A percentile compares a stretch with the other conserved stretches of the same genome.
phyloP scores from a whole-genome alignment of 2,888 invertebrate genomes.

The Physocephala rufipes region DNA sequence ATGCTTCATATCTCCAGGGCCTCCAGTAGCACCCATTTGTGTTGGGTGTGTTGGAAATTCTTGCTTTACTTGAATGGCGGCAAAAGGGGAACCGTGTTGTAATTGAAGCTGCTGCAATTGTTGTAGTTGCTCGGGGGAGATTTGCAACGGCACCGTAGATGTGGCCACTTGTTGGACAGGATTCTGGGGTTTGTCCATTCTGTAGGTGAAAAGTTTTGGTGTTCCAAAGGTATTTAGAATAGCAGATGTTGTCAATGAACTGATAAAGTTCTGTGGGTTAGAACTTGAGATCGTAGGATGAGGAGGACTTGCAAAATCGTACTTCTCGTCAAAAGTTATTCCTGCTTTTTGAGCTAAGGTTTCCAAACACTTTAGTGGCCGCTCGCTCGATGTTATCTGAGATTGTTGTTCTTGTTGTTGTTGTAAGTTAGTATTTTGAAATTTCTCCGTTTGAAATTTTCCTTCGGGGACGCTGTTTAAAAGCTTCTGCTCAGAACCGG shows the following conservation, averaged over 20 bases:
- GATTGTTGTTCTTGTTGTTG: slow-evolving; percentile 56
- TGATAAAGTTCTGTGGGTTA: slow-evolving; percentile 36
- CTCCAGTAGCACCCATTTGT: slow-evolving; percentile 44
- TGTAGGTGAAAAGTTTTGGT: slow-evolving; percentile 41
- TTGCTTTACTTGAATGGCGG: slow-evolving; percentile 65
- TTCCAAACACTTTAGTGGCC: slow-evolving; percentile 75
- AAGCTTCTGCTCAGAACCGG: slow-evolving; percentile 63
- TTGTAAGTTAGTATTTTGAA: slow-evolving; percentile 60
- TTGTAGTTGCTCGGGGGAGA: slow-evolving; percentile 68
- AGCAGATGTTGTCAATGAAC: slow-evolving; percentile 31
- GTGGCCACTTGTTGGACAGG: slow-evolving; percentile 66
- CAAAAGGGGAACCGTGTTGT: slow-evolving; percentile 69
- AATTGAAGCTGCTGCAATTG: slow-evolving; percentile 72
- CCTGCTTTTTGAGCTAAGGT: slow-evolving; percentile 79
- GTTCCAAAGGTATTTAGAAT: slow-evolving; percentile 30
- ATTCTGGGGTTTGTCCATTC: slow-evolving; percentile 72
- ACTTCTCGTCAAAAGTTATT: slow-evolving; percentile 78
- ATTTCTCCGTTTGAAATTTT: slow-evolving; percentile 57
- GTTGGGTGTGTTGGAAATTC: slow-evolving; percentile 61
- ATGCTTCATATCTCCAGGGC: slow-evolving; percentile 57
- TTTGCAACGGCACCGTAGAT: slow-evolving; percentile 62
- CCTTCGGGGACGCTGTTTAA: slow-evolving; percentile 54
- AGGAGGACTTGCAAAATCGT: slow-evolving; percentile 72
- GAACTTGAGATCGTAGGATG: slow-evolving; percentile 46
- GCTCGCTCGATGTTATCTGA: slow-evolving; percentile 57